Percentiles rank a stretch among this genome's conserved stretches.
Conservation (phyloP, 2,888 invertebrate genomes). For the Ennomos quercinarius region DNA sequence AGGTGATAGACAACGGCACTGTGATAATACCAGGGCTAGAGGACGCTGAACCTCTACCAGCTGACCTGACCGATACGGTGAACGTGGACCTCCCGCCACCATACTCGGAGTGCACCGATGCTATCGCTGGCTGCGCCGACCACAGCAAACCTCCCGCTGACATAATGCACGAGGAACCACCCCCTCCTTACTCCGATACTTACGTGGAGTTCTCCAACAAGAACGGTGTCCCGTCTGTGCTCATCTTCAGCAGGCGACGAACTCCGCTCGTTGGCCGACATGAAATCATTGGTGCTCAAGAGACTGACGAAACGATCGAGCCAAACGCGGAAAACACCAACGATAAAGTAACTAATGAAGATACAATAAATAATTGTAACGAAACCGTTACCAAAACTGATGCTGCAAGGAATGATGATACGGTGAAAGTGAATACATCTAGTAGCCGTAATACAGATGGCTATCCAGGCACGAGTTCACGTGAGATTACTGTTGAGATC, state of each 20-base stretch:
- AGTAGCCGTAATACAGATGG: no score
- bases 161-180: conserved; percentile 55
- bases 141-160: conserved; percentile 10
- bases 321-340: conserved; percentile 7
- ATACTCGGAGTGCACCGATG: conserved; percentile 57
- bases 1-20: conserved; percentile 4
- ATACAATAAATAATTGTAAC: no score
- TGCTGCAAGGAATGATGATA: no score
- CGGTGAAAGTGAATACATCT: no score
- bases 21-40: conserved; percentile 15
- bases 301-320: not conserved
- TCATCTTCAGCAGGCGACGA: conserved; percentile 46
- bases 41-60: not conserved
- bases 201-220: conserved; percentile 57
- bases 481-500: not conserved
- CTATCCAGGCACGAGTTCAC: not conserved
- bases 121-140: not conserved
- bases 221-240: conserved; percentile 53
- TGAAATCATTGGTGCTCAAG: conserved; percentile 4
- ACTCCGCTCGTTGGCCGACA: conserved; percentile 9
- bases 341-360: not conserved
- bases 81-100: conserved; percentile 63
- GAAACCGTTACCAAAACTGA: no score
- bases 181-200: conserved; percentile 72
- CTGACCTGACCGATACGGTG: conserved; percentile 8